phyloP scores from a whole-genome alignment of 2,113 vertebrate species.

The Microtus ochrogaster region DNA sequence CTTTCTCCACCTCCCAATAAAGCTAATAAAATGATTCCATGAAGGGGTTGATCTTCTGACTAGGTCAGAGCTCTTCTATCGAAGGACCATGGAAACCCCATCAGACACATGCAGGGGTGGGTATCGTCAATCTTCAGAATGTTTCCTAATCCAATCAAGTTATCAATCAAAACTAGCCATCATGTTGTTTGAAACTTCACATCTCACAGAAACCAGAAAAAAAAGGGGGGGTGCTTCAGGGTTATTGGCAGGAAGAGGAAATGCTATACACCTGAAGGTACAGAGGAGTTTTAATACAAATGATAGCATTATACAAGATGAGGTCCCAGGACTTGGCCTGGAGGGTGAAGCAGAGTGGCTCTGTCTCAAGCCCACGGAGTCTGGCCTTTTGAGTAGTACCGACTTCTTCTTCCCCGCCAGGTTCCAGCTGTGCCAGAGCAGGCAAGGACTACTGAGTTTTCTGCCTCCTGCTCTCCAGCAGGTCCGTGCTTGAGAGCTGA shows the following conservation, averaged over 20 bases:
- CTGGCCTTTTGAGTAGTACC: neutral
- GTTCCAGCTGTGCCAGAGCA: neutral
- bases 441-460: neutral
- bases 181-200: neutral
- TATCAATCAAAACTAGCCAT: neutral
- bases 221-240: rapidly evolving
- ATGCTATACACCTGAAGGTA: neutral
- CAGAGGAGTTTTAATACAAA: neutral
- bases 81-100: neutral
- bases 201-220: conserved; percentile 9
- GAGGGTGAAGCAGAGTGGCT: neutral
- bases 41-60: neutral
- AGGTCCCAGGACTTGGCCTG: neutral
- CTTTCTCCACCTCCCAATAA: neutral
- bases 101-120: neutral
- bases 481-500: neutral
- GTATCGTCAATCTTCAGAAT: too few species aligned
- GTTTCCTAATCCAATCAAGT: neutral
- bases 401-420: neutral
- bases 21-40: too few species aligned
- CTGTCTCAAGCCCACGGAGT: neutral
- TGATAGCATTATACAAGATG: neutral
- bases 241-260: neutral
- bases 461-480: neutral
- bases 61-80: neutral